Base-by-base conservation (phyloP, 64 coral and sea anemone species). In the Anthopleura sola region DNA sequence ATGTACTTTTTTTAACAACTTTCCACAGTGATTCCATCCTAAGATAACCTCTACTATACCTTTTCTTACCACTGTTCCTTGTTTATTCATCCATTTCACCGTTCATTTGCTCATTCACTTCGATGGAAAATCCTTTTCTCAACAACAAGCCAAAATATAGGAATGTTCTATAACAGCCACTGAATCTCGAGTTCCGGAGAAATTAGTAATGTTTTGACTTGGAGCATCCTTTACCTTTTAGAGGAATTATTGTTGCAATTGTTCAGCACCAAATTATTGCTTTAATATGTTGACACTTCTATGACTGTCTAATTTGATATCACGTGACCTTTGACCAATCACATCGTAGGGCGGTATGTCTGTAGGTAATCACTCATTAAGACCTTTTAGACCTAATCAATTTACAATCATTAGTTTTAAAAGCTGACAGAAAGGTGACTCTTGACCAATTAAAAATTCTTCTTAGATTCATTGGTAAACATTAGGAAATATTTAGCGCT, bases 361-460 rank as follows among this genome's bases (percentile, higher is more conserved):
- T 79, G 76, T 79, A 48, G 9, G 76, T 48, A 79, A 48, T 79
- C 76, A 79, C 76, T 79, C 76, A 79, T 79, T 49, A 48, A 38
- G 44, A 48, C 76, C 76, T 79, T 79, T 79, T 79, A 79, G 24
- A 46, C 37, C 24, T 79, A 79, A 79, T 79, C 76, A 79, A 79
- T 44, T 79, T 24, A 38, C 76, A 48, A 79, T 79, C 76, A 79
- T 79, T 79, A 44, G 17, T 79, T 48, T 38, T 79, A 48, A 79
- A 79, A 79, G 44, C 37, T 44, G 76, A 79, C 76, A 79, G 19
- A 79, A 79, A 79, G 24, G 44, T 48, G 76, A 79, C 76, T 79
- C 76, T 79, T 48, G 76, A 48, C 36, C 76, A 79, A 48, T 79
- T 79, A 79, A 44, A 71, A 71, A 71, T 71, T 71, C 31, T 71